Percentiles rank a stretch among this genome's conserved stretches.
Conservation (phyloP, 2,888 invertebrate species). For the Frankliniella intonsa region DNA sequence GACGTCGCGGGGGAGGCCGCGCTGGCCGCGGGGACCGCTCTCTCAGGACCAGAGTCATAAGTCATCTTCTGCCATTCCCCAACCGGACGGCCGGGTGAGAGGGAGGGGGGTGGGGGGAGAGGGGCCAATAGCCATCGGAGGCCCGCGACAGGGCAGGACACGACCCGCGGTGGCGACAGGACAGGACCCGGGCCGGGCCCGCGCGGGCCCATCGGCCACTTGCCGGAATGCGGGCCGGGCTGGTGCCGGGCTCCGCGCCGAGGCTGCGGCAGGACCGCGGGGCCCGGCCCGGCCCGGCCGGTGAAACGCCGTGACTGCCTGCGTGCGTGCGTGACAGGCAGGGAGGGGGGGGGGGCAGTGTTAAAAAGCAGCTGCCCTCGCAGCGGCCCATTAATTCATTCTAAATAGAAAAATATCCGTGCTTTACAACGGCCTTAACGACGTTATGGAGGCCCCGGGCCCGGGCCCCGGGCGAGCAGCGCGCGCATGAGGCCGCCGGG, state of each 20-base stretch:
- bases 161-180: not conserved
- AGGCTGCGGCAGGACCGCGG: not conserved
- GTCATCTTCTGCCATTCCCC: no score
- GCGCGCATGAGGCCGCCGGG: not conserved
- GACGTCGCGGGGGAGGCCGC: no score
- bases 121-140: no score
- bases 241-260: not conserved
- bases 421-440: not conserved
- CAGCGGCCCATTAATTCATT: not conserved
- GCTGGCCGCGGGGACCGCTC: no score
- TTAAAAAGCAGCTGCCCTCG: not conserved
- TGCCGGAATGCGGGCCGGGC: constrained; percentile 4
- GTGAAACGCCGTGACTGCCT: no score
- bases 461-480: not conserved
- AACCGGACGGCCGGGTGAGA: no score
- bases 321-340: no score
- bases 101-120: no score
- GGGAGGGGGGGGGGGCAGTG: not conserved
- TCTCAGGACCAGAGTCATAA: no score
- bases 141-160: not conserved
- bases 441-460: not conserved
- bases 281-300: no score
- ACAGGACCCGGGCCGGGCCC: no score
- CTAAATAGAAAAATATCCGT: not conserved
- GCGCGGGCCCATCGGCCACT: not conserved